Base-by-base conservation (phyloP, 1,140 invertebrate species). In the Cotesia glomerata region DNA sequence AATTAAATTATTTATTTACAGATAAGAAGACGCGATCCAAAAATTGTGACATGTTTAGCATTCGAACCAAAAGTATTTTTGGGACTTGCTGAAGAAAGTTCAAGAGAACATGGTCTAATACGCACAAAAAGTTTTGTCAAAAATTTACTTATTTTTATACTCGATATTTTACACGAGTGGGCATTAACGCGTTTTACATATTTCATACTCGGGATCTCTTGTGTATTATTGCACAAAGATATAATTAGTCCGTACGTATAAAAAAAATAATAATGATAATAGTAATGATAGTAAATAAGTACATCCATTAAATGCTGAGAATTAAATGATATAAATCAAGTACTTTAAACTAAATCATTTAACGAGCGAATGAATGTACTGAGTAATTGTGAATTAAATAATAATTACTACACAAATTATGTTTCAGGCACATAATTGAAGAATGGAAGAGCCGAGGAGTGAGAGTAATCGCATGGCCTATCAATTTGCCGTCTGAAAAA, bases 201-300 rank as follows among this genome's bases (percentile, higher is more conserved):
- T 79, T 89, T 87, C 82, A 77, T 89, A 69, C 78, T 88, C 82
- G 92, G 90, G 51, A 83, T 91, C 51, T 92, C 92, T 49, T 89
- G 89, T 13, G 88, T 93, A 13, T 79, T 93, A 4, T 77, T 93
- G 34, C 91, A 93, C 80, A 93, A 93, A 84, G 92, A 93, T 77
- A 86, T 87, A 9, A 82, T 93, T 26, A 91, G 89, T 81, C 86
- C 84, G 92, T 93, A 84, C 89, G 90, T 85, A 75, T 69, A 32
- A 16, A 26, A 13, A 75, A 76, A 67, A 74, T 69, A 69, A 13
- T 67, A 26, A 76, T 32, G 16, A 75, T 26, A 49, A 32, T 73
- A 54, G 16, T 49, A 26, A 26, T 26, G 1, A 26, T 26, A 26
- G 26, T 26, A 51, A 78, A 78, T 72, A 71, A 75, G 45, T 45